Conservation (phyloP, 2,113 vertebrate genomes). For the Myiozetetes cayanensis region DNA sequence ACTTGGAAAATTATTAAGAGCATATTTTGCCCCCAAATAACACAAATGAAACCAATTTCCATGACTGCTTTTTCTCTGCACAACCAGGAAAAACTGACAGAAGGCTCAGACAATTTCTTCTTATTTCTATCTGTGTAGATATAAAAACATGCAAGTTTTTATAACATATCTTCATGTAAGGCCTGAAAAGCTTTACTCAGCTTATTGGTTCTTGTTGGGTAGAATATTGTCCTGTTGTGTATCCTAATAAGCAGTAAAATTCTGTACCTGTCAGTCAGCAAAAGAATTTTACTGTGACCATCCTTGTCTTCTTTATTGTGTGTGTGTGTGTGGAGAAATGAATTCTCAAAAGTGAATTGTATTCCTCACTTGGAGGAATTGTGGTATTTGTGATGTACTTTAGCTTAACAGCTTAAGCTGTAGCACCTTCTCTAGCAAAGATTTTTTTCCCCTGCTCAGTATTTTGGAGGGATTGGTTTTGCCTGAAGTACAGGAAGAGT, state of each 20-base stretch:
- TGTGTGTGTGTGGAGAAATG: neutral
- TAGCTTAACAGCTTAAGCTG: neutral
- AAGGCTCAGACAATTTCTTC: neutral
- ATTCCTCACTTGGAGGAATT: neutral
- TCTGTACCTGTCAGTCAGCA: neutral
- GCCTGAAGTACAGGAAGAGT: neutral
- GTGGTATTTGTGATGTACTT: neutral
- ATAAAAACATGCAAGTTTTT: neutral
- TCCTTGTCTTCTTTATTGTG: neutral
- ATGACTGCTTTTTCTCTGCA: neutral
- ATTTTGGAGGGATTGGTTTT: neutral
- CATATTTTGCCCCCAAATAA: neutral
- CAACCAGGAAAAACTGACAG: fast-evolving
- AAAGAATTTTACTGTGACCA: neutral
- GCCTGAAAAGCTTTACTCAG: neutral
- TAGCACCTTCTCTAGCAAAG: neutral
- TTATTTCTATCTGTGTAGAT: neutral
- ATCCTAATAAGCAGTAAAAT: neutral
- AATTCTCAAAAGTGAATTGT: neutral
- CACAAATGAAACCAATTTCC: neutral
- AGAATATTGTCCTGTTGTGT: neutral
- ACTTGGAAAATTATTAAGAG: neutral
- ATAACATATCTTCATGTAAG: neutral
- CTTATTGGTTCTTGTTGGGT: neutral
- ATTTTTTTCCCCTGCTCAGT: neutral